Conservation (phyloP, 1,140 invertebrate genomes). For the Heliconius hermathena region DNA sequence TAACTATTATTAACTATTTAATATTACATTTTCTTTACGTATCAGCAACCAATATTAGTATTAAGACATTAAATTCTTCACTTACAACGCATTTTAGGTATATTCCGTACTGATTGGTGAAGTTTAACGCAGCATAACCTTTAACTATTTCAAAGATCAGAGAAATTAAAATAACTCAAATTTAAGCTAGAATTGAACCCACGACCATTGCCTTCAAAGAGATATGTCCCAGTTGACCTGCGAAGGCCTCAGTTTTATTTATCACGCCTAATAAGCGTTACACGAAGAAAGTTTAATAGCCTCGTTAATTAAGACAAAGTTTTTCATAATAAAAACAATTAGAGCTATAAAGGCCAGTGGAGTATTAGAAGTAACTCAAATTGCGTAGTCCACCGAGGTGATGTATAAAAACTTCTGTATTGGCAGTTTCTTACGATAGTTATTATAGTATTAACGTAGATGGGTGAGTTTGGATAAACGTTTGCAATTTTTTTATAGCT, state of each 20-base stretch:
- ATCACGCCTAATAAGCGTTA: neutral
- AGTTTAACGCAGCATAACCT: too few species aligned
- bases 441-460: constrained; percentile 46
- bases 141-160: too few species aligned
- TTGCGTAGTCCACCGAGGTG: constrained; percentile 24
- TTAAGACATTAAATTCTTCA: too few species aligned
- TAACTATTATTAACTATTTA: too few species aligned
- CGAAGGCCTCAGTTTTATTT: neutral
- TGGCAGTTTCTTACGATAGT: constrained; percentile 42
- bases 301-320: constrained; percentile 10
- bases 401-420: constrained; percentile 43
- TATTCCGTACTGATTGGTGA: too few species aligned
- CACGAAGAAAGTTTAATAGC: neutral
- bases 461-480: constrained; percentile 12
- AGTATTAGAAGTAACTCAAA: constrained; percentile 36
- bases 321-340: constrained; percentile 22
- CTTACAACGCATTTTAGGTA: too few species aligned
- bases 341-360: constrained; percentile 21
- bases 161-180: too few species aligned
- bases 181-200: too few species aligned
- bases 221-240: too few species aligned
- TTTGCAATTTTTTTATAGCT: neutral
- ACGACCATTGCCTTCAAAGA: too few species aligned
- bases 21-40: too few species aligned
- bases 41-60: too few species aligned